These are phyloP conservation scores for Temnothorax nylanderi DNA, from an alignment of 1,140 invertebrate species.

Conservation along the genomic window DNA sequence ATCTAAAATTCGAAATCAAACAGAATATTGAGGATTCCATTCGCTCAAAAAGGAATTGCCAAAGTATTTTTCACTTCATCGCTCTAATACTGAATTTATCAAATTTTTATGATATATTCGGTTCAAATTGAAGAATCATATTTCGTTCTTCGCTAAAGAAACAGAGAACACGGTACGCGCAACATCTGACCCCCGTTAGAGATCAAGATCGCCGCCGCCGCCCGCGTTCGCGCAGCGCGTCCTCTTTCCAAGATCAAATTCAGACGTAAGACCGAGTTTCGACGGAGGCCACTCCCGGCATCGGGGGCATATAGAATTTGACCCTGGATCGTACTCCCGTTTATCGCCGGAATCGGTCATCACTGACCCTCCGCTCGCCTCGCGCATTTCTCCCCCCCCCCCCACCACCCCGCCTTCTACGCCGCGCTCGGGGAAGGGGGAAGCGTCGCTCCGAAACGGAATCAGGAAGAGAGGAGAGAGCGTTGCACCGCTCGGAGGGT, in stretches of 20 bases:
- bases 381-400: conserved; percentile 45
- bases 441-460: conserved; percentile 72
- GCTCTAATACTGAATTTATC: not conserved
- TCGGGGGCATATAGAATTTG: conserved; percentile 67
- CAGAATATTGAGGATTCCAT: not conserved
- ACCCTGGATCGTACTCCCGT: conserved; percentile 73
- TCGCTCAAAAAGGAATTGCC: not conserved
- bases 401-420: too few relatives aligned
- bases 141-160: not conserved
- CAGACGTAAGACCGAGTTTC: conserved; percentile 53
- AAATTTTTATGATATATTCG: not conserved
- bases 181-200: not conserved
- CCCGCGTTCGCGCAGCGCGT: not conserved
- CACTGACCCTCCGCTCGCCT: conserved; percentile 71
- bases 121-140: not conserved
- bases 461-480: conserved; percentile 83
- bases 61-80: not conserved
- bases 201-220: not conserved
- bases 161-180: too few relatives aligned
- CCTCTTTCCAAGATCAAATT: conserved; percentile 44
- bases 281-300: not conserved
- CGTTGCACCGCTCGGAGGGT: conserved; percentile 82
- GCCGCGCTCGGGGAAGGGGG: not conserved
- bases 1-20: not conserved
- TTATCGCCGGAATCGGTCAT: conserved; percentile 76